A percentile compares a stretch with the other conserved stretches of the same genome.
Conservation (phyloP, 1,140 invertebrate genomes). For the Anthonomus grandis region DNA sequence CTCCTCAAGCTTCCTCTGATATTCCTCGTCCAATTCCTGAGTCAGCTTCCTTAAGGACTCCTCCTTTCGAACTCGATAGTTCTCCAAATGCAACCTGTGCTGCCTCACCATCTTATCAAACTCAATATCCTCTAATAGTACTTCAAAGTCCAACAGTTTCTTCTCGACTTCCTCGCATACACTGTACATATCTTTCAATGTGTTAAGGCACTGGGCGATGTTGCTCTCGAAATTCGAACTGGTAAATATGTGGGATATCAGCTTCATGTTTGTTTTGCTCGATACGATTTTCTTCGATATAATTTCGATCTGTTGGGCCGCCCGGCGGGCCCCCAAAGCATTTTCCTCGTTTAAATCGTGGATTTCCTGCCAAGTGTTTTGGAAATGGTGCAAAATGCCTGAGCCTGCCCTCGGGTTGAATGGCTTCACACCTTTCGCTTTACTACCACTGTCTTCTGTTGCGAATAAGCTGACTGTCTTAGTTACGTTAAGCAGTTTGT, state of each 20-base stretch:
- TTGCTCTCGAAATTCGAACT: constrained; percentile 57
- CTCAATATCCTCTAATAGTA: constrained; percentile 63
- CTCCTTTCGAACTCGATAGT: constrained; percentile 64
- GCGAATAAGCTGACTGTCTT: constrained; percentile 36
- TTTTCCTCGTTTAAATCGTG: constrained; percentile 63
- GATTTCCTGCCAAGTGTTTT: constrained; percentile 62
- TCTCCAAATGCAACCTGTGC: constrained; percentile 61
- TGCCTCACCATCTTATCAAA: constrained; percentile 59
- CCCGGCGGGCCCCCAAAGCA: constrained; percentile 56
- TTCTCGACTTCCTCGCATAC: constrained; percentile 63
- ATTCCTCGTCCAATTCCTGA: constrained; percentile 45
- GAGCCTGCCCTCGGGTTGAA: constrained; percentile 50
- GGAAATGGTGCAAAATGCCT: constrained; percentile 60
- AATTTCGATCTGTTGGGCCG: constrained; percentile 55
- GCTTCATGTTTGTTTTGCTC: constrained; percentile 54
- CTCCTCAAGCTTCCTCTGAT: constrained; percentile 55
- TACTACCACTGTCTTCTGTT: constrained; percentile 18
- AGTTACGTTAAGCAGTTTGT: constrained; percentile 40
- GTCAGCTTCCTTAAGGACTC: constrained; percentile 24
- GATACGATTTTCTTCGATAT: constrained; percentile 55
- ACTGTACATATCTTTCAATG: constrained; percentile 59
- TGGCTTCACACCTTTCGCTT: neutral
- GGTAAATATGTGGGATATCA: constrained; percentile 54
- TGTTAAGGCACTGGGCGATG: constrained; percentile 57
- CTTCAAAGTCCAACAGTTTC: constrained; percentile 59